A percentile compares a stretch with the other conserved stretches of the same genome.
Evolutionary conservation across 2,113 vertebrate genomes (phyloP).

Genomic region (Oryctolagus cuniculus): DNA sequence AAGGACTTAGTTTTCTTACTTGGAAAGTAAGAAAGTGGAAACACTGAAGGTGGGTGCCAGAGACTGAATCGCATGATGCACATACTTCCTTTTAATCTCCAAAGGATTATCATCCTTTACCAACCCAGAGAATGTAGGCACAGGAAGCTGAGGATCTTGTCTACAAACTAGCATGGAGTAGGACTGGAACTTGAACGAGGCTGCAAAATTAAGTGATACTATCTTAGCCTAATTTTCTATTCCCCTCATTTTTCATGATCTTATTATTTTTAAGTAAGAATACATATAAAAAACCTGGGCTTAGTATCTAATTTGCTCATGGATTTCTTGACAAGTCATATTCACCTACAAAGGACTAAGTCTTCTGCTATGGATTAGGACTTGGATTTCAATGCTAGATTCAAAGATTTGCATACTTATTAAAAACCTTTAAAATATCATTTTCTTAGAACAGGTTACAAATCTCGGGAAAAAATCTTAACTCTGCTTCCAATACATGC

Average conservation of each 20-base stretch:
- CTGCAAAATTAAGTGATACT: background rate
- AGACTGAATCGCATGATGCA: background rate
- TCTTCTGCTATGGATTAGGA: background rate
- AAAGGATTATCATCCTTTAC: background rate
- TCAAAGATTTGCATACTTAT: background rate
- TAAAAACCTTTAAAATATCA: background rate
- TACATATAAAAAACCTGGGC: background rate
- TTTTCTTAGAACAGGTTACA: background rate
- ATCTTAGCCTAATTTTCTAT: background rate
- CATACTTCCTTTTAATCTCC: background rate
- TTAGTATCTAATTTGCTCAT: background rate
- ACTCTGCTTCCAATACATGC: background rate
- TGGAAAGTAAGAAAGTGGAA: too few relatives aligned
- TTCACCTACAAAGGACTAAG: background rate
- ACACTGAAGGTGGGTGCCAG: background rate
- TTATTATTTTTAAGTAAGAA: background rate
- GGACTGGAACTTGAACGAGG: background rate
- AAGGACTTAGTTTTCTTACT: slow-evolving; percentile 6
- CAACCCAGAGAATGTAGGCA: background rate
- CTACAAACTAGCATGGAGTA: background rate
- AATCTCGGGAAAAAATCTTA: background rate
- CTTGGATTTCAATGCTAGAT: background rate
- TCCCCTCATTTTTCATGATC: background rate
- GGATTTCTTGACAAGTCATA: background rate
- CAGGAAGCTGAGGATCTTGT: background rate